Evolutionary conservation across 2,797 vertebrate genomes (phyloP), one percentile per base, ranked within the genome.

Genomic region (Hyperoplus immaculatus): DNA sequence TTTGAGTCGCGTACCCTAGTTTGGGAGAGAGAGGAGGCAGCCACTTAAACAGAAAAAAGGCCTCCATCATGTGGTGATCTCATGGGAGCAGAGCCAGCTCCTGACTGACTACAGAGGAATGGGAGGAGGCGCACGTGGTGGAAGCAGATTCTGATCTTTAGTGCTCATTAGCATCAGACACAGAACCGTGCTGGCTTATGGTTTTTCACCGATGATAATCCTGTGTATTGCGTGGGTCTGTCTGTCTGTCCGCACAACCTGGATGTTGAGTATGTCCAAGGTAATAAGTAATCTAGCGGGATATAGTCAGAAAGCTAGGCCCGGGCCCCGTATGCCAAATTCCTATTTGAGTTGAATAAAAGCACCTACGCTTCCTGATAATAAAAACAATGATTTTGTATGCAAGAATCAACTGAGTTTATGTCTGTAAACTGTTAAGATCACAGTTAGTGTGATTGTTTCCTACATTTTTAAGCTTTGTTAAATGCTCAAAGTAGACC

Each of bases 31-130:
- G n/a, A 45, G 29, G 29, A 29, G 67, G 51, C 72, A 63, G 43
- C 68, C 50, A 54, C 36, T 79, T 72, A 74, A 81, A 68, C 63
- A 72, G 66, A 61, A 64, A 72, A 77, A 63, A 39, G 66, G 29
- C 29, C 29, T 29, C 54, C 65, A 69, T 49, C 58, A n/a, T 10
- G n/a, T 72, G 6, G 2, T 21, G 53, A 51, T 78, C 72, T 73
- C 67, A 58, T 41, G 64, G 68, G 71, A 64, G 50, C 62, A 12
- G 58, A 55, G 67, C 39, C 50, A 57, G 62, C 50, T 67, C 51
- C 71, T 57, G 14, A 42, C 69, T 57, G 49, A 61, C 58, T n/a
- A 6, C 36, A 53, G 54, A 69, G 64, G 58, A 78, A n/a, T 50
- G 11, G 42, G 69, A 41, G 72, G 46, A 29, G 16, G 29, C 4